These are phyloP conservation scores for Enteromius treurensis DNA, from an alignment of 2,797 vertebrate genomes.

Conservation along the genomic window DNA sequence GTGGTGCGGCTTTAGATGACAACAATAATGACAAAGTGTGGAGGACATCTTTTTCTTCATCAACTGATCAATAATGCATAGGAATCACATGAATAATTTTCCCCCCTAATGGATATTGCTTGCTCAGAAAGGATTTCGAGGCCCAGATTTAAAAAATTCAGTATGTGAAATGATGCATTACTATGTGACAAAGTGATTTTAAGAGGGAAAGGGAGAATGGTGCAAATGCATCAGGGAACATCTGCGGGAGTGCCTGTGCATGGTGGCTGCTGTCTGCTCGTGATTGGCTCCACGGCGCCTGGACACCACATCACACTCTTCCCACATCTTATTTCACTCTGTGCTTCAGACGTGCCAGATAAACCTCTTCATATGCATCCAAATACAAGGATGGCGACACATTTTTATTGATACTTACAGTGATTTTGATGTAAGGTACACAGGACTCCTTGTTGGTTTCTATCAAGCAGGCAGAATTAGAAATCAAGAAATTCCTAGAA, in stretches of 20 bases:
- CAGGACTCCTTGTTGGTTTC: background rate
- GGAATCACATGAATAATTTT: slow-evolving; percentile 83
- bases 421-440: background rate
- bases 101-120: slow-evolving; percentile 82
- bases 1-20: slow-evolving; percentile 59
- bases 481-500: background rate
- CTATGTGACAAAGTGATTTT: slow-evolving; percentile 85
- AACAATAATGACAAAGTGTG: slow-evolving; percentile 69
- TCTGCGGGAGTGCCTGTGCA: slow-evolving; percentile 16
- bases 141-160: slow-evolving; percentile 82
- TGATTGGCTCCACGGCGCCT: background rate
- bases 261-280: slow-evolving; percentile 8
- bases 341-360: background rate
- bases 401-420: background rate
- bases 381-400: background rate
- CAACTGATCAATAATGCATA: slow-evolving; percentile 81
- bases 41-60: slow-evolving; percentile 76
- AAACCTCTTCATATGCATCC: slow-evolving; percentile 18
- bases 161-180: slow-evolving; percentile 82
- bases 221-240: slow-evolving; percentile 68
- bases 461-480: background rate
- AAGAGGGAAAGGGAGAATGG: slow-evolving; percentile 71
- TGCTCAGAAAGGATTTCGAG: slow-evolving; percentile 82
- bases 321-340: slow-evolving; percentile 23
- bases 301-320: slow-evolving; percentile 21